Evolutionary conservation across 2,888 invertebrate species (phyloP).

Genomic region (Neria commutata): DNA sequence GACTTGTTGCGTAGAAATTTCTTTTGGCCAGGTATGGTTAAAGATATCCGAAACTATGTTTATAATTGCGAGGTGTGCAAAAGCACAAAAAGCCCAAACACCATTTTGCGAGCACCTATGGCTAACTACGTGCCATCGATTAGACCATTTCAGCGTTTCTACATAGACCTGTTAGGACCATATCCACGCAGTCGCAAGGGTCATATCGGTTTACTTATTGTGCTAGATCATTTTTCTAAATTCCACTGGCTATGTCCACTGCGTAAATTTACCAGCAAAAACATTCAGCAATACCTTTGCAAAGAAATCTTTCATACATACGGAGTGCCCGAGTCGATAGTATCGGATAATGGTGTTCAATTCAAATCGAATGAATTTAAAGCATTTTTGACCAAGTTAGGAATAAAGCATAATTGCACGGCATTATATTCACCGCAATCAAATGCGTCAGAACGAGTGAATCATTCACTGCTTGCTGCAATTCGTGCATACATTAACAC

Average conservation of each 20-base stretch:
- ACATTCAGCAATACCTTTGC: constrained; percentile 4
- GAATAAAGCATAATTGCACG: constrained; percentile 24
- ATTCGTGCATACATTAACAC: constrained; percentile 24
- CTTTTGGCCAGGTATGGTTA: constrained; percentile 12
- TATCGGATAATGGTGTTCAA: constrained; percentile 38
- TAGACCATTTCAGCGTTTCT: constrained; percentile 15
- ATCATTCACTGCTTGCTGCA: constrained; percentile 42
- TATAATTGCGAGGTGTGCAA: constrained; percentile 4
- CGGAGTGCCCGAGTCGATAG: constrained; percentile 34
- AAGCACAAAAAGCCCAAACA: not conserved
- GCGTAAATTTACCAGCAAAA: constrained; percentile 1
- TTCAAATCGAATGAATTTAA: constrained; percentile 28
- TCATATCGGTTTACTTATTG: constrained; percentile 7
- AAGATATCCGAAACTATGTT: constrained; percentile 3
- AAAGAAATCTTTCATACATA: constrained; percentile 33
- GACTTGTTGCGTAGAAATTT: constrained; percentile 5
- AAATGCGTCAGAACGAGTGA: constrained; percentile 46
- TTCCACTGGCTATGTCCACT: constrained; percentile 8
- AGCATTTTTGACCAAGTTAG: constrained; percentile 20
- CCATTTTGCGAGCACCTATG: constrained; percentile 2
- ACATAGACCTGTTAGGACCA: constrained; percentile 13
- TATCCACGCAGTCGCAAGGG: constrained; percentile 8
- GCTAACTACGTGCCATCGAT: not conserved
- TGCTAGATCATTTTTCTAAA: constrained; percentile 13
- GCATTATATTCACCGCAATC: constrained; percentile 43